A percentile compares a stretch with the other conserved stretches of the same genome.
Evolutionary conservation across 2,797 vertebrate species (phyloP).

Genomic region (Sitta carolinensis): DNA sequence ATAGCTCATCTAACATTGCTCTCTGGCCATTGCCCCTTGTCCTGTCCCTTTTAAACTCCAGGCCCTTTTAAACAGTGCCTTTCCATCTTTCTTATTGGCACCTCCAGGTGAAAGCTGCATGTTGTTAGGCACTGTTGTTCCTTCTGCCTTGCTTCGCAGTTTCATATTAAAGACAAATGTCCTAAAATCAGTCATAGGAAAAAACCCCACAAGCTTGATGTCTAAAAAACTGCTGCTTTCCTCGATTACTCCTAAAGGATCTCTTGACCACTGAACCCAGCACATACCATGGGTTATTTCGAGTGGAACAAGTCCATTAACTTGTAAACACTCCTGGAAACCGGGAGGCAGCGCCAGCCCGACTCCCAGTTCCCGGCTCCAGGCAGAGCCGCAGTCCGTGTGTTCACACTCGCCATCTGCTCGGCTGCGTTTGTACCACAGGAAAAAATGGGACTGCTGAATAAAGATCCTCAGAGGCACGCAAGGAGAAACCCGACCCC

Average conservation of each 20-base stretch:
- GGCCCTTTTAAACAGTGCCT: not conserved
- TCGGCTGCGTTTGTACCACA: constrained; percentile 36
- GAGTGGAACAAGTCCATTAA: constrained; percentile 24
- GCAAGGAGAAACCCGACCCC: not conserved
- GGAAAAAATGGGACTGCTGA: constrained; percentile 7
- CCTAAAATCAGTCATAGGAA: not conserved
- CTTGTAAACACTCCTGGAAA: not conserved
- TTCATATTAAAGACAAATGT: not conserved
- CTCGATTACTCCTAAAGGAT: constrained; percentile 28
- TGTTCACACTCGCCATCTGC: constrained; percentile 64
- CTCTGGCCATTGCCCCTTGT: not conserved
- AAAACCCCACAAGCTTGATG: not conserved
- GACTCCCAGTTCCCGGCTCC: not conserved
- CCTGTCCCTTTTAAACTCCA: too few relatives aligned
- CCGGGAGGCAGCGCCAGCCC: not conserved
- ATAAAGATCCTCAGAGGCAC: not conserved
- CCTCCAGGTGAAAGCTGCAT: not conserved
- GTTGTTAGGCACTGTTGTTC: not conserved
- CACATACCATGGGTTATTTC: not conserved
- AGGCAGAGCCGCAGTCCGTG: not conserved
- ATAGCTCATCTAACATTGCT: fast-evolving
- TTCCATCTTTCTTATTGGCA: not conserved
- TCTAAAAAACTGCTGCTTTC: not conserved
- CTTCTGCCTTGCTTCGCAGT: not conserved
- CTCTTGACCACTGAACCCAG: not conserved